Evolutionary conservation across 2,888 invertebrate genomes (phyloP).

Genomic region (Bembecia ichneumoniformis): DNA sequence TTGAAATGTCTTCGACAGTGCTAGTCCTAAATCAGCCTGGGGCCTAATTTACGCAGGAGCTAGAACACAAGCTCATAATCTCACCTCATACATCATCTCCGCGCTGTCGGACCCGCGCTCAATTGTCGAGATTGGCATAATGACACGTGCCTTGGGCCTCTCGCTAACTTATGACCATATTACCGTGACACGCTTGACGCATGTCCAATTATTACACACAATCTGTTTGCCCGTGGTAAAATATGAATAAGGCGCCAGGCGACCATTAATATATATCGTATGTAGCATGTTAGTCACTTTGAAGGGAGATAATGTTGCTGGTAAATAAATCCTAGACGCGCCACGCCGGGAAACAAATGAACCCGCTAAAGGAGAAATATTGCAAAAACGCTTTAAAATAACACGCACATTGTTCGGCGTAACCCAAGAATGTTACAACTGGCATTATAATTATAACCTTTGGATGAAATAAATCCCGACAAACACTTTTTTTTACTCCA

Average conservation of each 20-base stretch:
- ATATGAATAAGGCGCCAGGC: conserved; percentile 53
- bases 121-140: conserved; percentile 63
- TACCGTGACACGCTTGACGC: conserved; percentile 64
- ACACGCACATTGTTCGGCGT: conserved; percentile 41
- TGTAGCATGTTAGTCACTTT: conserved; percentile 47
- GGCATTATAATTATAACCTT: too few species aligned
- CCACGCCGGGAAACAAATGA: conserved; percentile 51
- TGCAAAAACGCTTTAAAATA: conserved; percentile 57
- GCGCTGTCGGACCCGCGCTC: conserved; percentile 29
- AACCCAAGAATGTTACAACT: not conserved
- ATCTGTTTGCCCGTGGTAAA: conserved; percentile 55
- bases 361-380: conserved; percentile 51
- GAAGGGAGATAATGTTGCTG: conserved; percentile 62
- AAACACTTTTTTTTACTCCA: too few species aligned
- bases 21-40: conserved; percentile 7
- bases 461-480: too few species aligned
- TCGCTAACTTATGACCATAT: conserved; percentile 62
- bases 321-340: conserved; percentile 57
- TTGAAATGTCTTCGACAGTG: not conserved
- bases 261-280: conserved; percentile 47
- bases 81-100: conserved; percentile 51
- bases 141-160: conserved; percentile 52
- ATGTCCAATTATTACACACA: conserved; percentile 67
- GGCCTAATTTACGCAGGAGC: conserved; percentile 40
- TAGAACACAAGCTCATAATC: conserved; percentile 44